These are phyloP conservation scores for Lytechinus pictus DNA, from an alignment of 35 echinoderm and acorn worm species.

Conservation along the genomic window DNA sequence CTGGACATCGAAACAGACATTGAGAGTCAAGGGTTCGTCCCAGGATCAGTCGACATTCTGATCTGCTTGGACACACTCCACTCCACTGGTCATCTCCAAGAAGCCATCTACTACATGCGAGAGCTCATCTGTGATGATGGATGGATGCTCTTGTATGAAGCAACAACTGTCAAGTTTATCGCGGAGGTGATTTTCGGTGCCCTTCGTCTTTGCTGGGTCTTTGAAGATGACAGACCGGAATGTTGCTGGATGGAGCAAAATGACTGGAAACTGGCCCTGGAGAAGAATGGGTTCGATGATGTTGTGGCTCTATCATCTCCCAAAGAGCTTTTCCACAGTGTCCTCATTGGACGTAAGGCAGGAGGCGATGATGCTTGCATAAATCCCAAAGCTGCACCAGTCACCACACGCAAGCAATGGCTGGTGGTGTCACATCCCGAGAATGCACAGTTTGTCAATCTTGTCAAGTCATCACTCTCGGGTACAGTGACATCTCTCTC, in stretches of 20 bases:
- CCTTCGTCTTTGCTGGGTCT: constrained; percentile 79
- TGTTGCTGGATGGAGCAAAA: constrained; percentile 78
- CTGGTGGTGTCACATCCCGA: constrained; percentile 58
- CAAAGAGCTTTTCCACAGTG: constrained; percentile 86
- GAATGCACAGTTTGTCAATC: constrained; percentile 37
- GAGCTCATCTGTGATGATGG: constrained; percentile 84
- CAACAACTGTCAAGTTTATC: constrained; percentile 73
- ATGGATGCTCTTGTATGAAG: constrained; percentile 81
- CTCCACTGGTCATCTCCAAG: constrained; percentile 74
- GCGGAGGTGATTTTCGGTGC: constrained; percentile 88
- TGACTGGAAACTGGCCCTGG: constrained; percentile 66
- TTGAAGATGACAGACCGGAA: constrained; percentile 78
- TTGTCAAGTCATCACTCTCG: constrained; percentile 20
- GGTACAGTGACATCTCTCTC: constrained; percentile 24
- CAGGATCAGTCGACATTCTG: constrained; percentile 80
- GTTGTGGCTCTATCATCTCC: constrained; percentile 75
- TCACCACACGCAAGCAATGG: constrained; percentile 55
- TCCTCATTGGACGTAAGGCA: constrained; percentile 71
- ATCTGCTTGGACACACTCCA: constrained; percentile 94
- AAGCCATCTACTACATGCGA: constrained; percentile 71
- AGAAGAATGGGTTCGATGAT: constrained; percentile 72
- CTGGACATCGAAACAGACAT: constrained; percentile 92
- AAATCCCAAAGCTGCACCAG: constrained; percentile 19
- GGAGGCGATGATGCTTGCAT: constrained; percentile 44
- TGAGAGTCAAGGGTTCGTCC: constrained; percentile 85